Evolutionary conservation across 2,888 invertebrate species (phyloP).

Genomic region (Smittia sp.): DNA sequence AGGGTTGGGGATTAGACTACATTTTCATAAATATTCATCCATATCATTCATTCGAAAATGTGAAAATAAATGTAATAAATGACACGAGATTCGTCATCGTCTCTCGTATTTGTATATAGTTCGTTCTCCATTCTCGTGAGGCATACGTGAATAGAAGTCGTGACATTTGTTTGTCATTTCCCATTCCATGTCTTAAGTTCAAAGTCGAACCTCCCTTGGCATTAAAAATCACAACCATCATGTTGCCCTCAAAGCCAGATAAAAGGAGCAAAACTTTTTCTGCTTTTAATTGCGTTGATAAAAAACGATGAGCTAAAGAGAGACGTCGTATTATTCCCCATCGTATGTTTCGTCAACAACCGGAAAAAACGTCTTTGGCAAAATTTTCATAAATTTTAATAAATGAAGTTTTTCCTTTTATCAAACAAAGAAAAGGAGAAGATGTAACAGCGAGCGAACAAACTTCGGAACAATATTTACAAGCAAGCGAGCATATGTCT

Average conservation of each 20-base stretch:
- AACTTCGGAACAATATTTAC: conserved; percentile 11
- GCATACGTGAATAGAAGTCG: conserved; percentile 15
- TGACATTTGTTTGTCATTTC: conserved; percentile 24
- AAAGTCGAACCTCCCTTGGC: conserved; percentile 1
- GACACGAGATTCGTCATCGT: conserved; percentile 24
- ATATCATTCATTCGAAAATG: conserved; percentile 34
- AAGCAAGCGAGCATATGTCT: not conserved
- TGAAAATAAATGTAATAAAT: conserved; percentile 33
- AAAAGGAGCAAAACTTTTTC: conserved; percentile 6
- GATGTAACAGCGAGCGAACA: not conserved
- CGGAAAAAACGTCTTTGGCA: conserved; percentile 21
- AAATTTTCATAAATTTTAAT: conserved; percentile 18
- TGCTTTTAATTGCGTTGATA: conserved; percentile 25
- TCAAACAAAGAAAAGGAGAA: conserved; percentile 21
- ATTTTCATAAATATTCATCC: conserved; percentile 36
- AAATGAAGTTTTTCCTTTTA: conserved; percentile 23
- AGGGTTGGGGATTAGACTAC: conserved; percentile 19
- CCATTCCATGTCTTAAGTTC: not conserved
- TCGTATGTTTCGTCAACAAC: conserved; percentile 18
- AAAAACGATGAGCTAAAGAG: conserved; percentile 8
- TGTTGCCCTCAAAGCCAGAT: conserved; percentile 29
- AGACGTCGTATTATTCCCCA: not conserved
- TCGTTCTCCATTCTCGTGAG: not conserved
- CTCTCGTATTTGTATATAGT: conserved; percentile 4
- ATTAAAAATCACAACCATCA: conserved; percentile 16